Evolutionary conservation across 2,888 invertebrate genomes (phyloP).

Genomic region (Polymixis flavicincta): DNA sequence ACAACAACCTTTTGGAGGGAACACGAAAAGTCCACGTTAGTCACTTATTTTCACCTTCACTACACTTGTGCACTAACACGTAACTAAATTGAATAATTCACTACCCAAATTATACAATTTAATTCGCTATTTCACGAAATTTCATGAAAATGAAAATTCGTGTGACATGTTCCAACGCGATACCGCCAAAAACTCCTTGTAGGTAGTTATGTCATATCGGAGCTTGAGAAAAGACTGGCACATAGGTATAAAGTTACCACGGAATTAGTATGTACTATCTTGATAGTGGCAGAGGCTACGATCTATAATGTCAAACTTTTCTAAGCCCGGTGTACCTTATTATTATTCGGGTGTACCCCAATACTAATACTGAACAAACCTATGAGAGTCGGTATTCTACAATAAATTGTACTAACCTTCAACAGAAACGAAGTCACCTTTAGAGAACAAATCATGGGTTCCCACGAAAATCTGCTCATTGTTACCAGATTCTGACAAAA

Average conservation of each 20-base stretch:
- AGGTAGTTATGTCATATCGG: background rate
- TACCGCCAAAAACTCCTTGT: too few relatives aligned
- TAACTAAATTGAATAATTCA: too few relatives aligned
- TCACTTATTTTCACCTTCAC: too few relatives aligned
- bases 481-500: accelerated
- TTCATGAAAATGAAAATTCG: too few relatives aligned
- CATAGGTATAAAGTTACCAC: background rate
- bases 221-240: background rate
- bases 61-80: too few relatives aligned
- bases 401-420: slow-evolving; percentile 40
- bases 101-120: too few relatives aligned
- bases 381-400: background rate
- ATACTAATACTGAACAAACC: background rate
- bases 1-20: too few relatives aligned
- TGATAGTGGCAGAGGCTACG: too few relatives aligned
- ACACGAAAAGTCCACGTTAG: too few relatives aligned
- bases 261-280: background rate
- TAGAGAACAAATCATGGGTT: slow-evolving; percentile 34
- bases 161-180: too few relatives aligned
- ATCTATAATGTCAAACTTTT: background rate
- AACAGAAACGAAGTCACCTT: slow-evolving; percentile 33
- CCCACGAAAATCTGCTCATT: slow-evolving; percentile 8
- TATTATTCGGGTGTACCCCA: background rate
- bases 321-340: background rate
- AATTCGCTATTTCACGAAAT: too few relatives aligned